These are phyloP conservation scores for Zelostemma sp. DNA, from an alignment of 1,140 invertebrate species.

Conservation along the genomic window DNA sequence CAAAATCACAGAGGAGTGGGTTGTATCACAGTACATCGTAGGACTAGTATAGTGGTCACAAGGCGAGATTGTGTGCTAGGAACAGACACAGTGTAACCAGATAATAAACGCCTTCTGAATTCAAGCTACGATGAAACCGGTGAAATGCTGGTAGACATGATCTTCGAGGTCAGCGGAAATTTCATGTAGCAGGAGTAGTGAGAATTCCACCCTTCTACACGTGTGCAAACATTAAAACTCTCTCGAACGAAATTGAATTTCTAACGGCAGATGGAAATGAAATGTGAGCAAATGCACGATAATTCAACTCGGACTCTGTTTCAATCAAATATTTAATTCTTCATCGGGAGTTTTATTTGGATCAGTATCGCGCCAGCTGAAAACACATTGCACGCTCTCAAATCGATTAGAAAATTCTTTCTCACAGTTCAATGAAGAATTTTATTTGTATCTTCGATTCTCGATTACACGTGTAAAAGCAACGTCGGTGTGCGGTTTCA, in stretches of 20 bases:
- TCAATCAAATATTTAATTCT: not conserved
- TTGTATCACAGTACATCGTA: not conserved
- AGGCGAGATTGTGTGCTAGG: not conserved
- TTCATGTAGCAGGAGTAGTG: not conserved
- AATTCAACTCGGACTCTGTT: not conserved
- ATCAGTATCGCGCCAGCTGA: not conserved
- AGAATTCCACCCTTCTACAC: not conserved
- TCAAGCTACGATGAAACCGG: not conserved
- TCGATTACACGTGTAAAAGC: too few species aligned
- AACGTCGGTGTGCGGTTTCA: too few species aligned
- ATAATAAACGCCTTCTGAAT: slow-evolving; percentile 8
- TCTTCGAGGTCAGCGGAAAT: slow-evolving; percentile 8
- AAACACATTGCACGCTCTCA: too few species aligned
- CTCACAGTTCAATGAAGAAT: too few species aligned
- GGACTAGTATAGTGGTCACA: not conserved
- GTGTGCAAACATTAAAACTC: slow-evolving; percentile 3
- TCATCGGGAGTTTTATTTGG: not conserved
- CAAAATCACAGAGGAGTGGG: not conserved
- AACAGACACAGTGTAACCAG: slow-evolving; percentile 5
- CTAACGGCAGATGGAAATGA: not conserved
- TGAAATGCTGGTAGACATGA: slow-evolving; percentile 5
- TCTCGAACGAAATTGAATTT: not conserved
- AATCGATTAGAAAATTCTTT: too few species aligned
- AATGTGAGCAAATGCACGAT: not conserved
- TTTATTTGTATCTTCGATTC: too few species aligned